Percentiles rank a stretch among this genome's conserved stretches.
Evolutionary conservation across 2,888 invertebrate genomes (phyloP).

Genomic region (Bombylius discolor): DNA sequence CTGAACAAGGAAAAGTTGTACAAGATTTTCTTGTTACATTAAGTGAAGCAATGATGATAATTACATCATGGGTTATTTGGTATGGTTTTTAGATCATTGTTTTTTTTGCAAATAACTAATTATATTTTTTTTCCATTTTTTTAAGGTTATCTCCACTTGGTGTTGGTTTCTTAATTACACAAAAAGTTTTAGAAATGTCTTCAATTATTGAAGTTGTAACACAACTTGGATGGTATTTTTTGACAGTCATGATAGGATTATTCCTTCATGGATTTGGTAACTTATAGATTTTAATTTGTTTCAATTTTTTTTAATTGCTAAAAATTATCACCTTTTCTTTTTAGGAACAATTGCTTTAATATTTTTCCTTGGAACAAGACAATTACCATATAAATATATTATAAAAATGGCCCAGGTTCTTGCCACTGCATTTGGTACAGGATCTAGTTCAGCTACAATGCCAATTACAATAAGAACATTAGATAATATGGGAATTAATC

Average conservation of each 20-base stretch:
- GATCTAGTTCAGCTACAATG: conserved; percentile 89
- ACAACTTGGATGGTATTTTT: conserved; percentile 83
- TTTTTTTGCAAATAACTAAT: too few species aligned
- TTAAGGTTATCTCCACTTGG: conserved; percentile 80
- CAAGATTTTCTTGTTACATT: conserved; percentile 74
- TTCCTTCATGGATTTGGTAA: conserved; percentile 73
- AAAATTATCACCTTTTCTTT: not conserved
- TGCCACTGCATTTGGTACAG: conserved; percentile 92
- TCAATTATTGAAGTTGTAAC: conserved; percentile 73
- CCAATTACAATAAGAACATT: conserved; percentile 89
- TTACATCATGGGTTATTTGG: conserved; percentile 93
- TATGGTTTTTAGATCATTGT: conserved; percentile 10
- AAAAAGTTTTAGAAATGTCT: conserved; percentile 82
- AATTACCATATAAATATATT: conserved; percentile 69
- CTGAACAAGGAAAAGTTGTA: conserved; percentile 65
- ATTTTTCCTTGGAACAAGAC: conserved; percentile 69
- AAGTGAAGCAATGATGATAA: conserved; percentile 91
- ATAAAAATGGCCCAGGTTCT: conserved; percentile 79
- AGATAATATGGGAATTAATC: conserved; percentile 83
- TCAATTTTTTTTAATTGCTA: not conserved
- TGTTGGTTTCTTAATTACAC: conserved; percentile 76
- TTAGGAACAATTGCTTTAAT: conserved; percentile 68
- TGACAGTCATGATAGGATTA: conserved; percentile 83
- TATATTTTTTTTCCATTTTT: conserved; percentile 11
- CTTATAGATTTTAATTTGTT: not conserved